phyloP scores from a whole-genome alignment of 2,113 vertebrate genomes.

The Chloroceryle aenea region DNA sequence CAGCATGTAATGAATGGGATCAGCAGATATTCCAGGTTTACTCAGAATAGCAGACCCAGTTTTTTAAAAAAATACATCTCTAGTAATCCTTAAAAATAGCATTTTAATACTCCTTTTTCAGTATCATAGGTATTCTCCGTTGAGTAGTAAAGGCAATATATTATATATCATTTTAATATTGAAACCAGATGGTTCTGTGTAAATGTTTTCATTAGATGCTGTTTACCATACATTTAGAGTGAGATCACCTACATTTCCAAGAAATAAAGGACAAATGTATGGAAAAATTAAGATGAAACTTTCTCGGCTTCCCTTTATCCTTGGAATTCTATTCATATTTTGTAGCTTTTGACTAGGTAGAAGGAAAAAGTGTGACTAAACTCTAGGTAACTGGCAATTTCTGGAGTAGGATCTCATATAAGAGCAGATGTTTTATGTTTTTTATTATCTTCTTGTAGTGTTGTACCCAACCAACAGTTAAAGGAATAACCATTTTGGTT shows the following conservation, averaged over 20 bases:
- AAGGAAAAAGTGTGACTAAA: background rate
- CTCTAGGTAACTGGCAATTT: background rate
- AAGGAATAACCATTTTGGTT: background rate
- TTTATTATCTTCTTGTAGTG: background rate
- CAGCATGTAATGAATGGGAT: background rate
- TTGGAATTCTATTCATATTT: background rate
- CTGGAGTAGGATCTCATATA: background rate
- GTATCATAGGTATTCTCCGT: slow-evolving; percentile 18
- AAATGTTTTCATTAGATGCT: slow-evolving; percentile 48
- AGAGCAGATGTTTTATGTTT: background rate
- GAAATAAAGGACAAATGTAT: background rate
- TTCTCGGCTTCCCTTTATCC: background rate
- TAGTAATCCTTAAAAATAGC: slow-evolving; percentile 10
- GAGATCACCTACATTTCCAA: background rate
- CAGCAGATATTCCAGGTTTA: background rate
- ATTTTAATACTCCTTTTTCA: slow-evolving; percentile 44
- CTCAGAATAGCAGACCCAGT: background rate
- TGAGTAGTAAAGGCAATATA: slow-evolving; percentile 47
- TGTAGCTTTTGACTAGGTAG: background rate
- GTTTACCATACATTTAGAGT: background rate
- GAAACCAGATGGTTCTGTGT: slow-evolving; percentile 46
- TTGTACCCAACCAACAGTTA: background rate
- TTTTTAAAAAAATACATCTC: background rate
- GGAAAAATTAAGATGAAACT: background rate
- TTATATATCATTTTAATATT: slow-evolving; percentile 43